Evolutionary conservation across 2,797 vertebrate species (phyloP).

Genomic region (Stomatorhinus walkeri): DNA sequence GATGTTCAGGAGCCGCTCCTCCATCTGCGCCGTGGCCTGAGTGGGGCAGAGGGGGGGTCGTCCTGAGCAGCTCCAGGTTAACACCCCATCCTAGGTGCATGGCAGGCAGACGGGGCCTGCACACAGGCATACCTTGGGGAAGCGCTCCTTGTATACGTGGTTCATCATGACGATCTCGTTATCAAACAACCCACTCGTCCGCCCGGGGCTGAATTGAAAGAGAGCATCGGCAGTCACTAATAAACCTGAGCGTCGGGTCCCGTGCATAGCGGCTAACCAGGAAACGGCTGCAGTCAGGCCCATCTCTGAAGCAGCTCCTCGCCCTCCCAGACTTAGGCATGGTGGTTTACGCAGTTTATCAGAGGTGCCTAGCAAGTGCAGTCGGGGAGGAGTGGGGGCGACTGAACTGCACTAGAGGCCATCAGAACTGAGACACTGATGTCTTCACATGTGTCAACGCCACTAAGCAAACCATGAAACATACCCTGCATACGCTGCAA

Average conservation of each 20-base stretch:
- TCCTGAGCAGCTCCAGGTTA: background rate
- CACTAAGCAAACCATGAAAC: background rate
- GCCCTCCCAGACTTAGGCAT: background rate
- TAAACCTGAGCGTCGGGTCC: background rate
- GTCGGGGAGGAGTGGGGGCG: background rate
- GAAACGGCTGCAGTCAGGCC: background rate
- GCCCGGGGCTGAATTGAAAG: conserved; percentile 70
- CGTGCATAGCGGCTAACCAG: background rate
- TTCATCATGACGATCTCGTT: conserved; percentile 99
- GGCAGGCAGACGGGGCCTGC: background rate
- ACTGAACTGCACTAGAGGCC: background rate
- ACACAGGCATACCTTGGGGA: conserved; percentile 77
- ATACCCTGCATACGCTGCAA: background rate
- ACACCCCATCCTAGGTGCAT: background rate
- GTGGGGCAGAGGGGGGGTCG: background rate
- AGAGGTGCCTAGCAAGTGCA: background rate
- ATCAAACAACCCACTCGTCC: conserved; percentile 79
- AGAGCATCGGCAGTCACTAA: background rate
- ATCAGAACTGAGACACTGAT: conserved; percentile 23
- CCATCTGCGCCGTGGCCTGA: conserved; percentile 97
- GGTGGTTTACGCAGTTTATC: background rate
- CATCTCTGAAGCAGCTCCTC: background rate
- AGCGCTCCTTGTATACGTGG: conserved; percentile 94
- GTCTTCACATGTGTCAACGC: background rate
- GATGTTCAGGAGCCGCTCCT: conserved; percentile 83